Conservation (phyloP, 92 coral and sea anemone genomes). For the Paramuricea clavata region DNA sequence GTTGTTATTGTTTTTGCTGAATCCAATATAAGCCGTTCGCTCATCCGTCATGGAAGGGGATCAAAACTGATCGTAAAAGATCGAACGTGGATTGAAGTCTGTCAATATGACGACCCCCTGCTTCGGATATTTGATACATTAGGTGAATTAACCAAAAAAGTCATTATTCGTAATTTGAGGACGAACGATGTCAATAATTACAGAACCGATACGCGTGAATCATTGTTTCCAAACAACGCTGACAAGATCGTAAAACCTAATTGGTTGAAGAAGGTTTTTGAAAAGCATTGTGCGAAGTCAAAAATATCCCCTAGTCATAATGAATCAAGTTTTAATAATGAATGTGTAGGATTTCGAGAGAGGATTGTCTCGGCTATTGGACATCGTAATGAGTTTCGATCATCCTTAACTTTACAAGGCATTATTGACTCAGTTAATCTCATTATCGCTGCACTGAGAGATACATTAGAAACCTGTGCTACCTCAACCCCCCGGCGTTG, state of each 20-base stretch:
- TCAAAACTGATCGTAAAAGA: not conserved
- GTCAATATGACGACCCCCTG: slow-evolving; percentile 32
- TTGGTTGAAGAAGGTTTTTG: not conserved
- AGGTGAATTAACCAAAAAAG: slow-evolving; percentile 13
- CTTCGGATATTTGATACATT: slow-evolving; percentile 10
- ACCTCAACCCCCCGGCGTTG: not conserved
- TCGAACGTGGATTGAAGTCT: slow-evolving; percentile 16
- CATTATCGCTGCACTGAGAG: not conserved
- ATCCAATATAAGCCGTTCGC: not conserved
- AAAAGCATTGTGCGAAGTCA: not conserved
- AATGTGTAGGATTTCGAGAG: slow-evolving; percentile 5
- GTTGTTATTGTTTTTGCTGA: slow-evolving; percentile 33
- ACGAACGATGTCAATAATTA: not conserved
- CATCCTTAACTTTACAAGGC: slow-evolving; percentile 38
- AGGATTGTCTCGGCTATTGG: slow-evolving; percentile 4
- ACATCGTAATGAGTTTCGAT: not conserved
- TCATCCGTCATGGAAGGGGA: not conserved
- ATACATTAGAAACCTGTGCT: slow-evolving; percentile 2
- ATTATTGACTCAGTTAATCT: slow-evolving; percentile 19
- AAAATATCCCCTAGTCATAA: not conserved
- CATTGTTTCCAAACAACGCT: not conserved
- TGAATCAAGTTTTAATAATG: not conserved
- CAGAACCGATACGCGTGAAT: not conserved
- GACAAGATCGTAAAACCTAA: not conserved
- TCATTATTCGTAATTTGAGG: not conserved